Conservation (phyloP, 1,140 invertebrate genomes). For the Heliconius hewitsoni region DNA sequence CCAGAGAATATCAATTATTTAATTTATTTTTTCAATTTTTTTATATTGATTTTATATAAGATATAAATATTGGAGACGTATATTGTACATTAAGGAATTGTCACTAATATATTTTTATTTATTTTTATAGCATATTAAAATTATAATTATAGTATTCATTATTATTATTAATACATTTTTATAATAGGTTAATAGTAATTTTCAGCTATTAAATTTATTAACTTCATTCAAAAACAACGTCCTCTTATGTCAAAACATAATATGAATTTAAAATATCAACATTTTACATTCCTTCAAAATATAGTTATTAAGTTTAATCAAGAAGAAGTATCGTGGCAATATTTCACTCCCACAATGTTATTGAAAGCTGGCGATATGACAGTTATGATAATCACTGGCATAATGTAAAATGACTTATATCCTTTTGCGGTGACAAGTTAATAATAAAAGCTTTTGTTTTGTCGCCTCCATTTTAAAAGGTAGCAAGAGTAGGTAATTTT, state of each 20-base stretch:
- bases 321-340: conserved; percentile 18
- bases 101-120: too few relatives aligned
- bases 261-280: neutral
- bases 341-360: conserved; percentile 28
- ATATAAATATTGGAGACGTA: neutral
- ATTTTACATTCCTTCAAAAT: neutral
- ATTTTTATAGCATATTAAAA: too few relatives aligned
- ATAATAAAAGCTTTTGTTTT: conserved; percentile 24
- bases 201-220: too few relatives aligned
- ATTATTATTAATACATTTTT: too few relatives aligned
- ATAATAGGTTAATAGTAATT: too few relatives aligned
- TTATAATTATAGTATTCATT: too few relatives aligned
- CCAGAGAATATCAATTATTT: neutral
- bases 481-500: too few relatives aligned
- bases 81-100: too few relatives aligned
- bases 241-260: neutral
- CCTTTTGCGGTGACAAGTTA: conserved; percentile 27
- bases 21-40: neutral
- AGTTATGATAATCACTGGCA: conserved; percentile 21
- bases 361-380: conserved; percentile 25
- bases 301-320: conserved; percentile 9
- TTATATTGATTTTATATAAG: too few relatives aligned
- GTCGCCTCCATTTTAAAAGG: too few relatives aligned
- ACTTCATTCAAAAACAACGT: neutral
- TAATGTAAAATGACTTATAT: conserved; percentile 28